Percentiles rank a stretch among this genome's conserved stretches.
These are phyloP conservation scores for Gorsachius magnificus DNA, from an alignment of 2,797 vertebrate genomes.

Conservation along the genomic window DNA sequence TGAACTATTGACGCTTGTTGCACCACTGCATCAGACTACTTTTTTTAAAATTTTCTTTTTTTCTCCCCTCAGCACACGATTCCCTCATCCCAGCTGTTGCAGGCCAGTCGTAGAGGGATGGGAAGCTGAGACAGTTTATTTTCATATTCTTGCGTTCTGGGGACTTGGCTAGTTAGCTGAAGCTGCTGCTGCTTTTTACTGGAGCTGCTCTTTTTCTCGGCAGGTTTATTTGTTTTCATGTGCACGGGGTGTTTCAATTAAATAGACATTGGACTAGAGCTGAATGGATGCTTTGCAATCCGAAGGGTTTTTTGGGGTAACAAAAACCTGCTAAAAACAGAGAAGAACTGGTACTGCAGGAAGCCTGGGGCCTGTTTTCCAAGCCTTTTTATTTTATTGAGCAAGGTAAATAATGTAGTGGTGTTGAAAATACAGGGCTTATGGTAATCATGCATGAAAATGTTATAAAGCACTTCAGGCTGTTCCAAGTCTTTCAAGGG, in stretches of 20 bases:
- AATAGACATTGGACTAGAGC: background rate
- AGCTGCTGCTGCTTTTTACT: slow-evolving; percentile 45
- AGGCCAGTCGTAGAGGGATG: slow-evolving; percentile 24
- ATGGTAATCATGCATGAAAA: background rate
- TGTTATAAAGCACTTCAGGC: background rate
- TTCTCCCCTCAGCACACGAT: background rate
- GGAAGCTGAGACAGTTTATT: slow-evolving; percentile 38
- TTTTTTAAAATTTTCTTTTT: too few species aligned
- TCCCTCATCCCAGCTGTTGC: background rate
- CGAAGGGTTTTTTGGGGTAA: background rate
- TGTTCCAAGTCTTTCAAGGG: background rate
- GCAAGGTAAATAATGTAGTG: slow-evolving; percentile 61
- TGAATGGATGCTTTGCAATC: slow-evolving; percentile 48
- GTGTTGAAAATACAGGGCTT: background rate
- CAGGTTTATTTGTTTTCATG: slow-evolving; percentile 5
- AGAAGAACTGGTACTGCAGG: slow-evolving; percentile 51
- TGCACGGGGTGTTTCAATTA: background rate
- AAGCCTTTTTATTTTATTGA: slow-evolving; percentile 40
- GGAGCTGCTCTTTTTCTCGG: slow-evolving; percentile 5
- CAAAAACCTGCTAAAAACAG: slow-evolving; percentile 5
- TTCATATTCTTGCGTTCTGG: background rate
- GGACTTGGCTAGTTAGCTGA: slow-evolving; percentile 8
- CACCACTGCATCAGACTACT: background rate
- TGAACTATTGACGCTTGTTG: slow-evolving; percentile 25
- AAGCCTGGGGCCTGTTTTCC: slow-evolving; percentile 40